phyloP scores from a whole-genome alignment of 1,140 invertebrate genomes.

The Ptiloglossa arizonensis region DNA sequence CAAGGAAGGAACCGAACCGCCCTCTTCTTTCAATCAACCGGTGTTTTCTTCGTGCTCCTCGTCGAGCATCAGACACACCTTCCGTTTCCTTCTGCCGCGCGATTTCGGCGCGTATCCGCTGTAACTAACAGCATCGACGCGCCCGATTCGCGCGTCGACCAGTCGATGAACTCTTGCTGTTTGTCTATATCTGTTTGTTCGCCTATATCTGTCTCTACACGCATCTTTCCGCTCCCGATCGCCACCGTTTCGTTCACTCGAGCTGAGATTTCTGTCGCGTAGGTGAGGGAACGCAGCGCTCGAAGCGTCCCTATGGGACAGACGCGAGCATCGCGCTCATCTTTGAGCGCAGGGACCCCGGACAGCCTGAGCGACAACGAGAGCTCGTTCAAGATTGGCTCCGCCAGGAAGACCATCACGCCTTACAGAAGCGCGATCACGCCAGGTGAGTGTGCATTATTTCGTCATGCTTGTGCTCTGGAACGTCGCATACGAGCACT shows the following conservation, averaged over 20 bases:
- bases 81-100: background rate
- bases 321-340: slow-evolving; percentile 86
- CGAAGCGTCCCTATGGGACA: slow-evolving; percentile 92
- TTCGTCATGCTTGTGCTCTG: too few relatives aligned
- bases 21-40: too few relatives aligned
- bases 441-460: slow-evolving; percentile 81
- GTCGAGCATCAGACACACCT: too few relatives aligned
- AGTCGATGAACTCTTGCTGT: background rate
- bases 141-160: slow-evolving; percentile 10
- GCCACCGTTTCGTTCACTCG: background rate
- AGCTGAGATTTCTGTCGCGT: slow-evolving; percentile 59
- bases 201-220: slow-evolving; percentile 13
- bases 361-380: slow-evolving; percentile 94
- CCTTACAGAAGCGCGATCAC: slow-evolving; percentile 78
- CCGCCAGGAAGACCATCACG: slow-evolving; percentile 77
- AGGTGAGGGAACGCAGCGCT: slow-evolving; percentile 94
- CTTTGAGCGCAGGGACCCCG: slow-evolving; percentile 90
- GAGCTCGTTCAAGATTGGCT: slow-evolving; percentile 84
- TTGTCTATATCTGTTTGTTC: slow-evolving; percentile 20
- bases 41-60: too few relatives aligned
- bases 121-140: slow-evolving; percentile 11
- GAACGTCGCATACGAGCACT: too few relatives aligned
- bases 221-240: background rate
- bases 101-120: background rate
- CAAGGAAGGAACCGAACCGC: too few relatives aligned